Evolutionary conservation across 2,113 vertebrate genomes (phyloP).

Genomic region (Chinchilla lanigera): DNA sequence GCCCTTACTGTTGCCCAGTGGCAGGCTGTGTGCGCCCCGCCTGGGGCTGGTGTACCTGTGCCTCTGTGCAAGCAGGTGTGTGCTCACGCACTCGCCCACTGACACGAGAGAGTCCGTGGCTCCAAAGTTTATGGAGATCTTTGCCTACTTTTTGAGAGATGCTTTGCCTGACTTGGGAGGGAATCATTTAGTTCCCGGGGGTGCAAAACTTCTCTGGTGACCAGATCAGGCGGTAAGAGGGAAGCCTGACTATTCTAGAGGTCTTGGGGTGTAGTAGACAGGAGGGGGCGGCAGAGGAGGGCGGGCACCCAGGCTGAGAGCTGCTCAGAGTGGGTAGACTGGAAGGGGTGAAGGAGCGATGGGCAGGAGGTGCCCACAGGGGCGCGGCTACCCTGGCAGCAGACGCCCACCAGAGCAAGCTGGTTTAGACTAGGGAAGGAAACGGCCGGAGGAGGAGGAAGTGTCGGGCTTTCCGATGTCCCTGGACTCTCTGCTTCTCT

Average conservation of each 20-base stretch:
- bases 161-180: background rate
- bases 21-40: background rate
- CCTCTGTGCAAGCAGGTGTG: conserved; percentile 53
- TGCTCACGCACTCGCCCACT: background rate
- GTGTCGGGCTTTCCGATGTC: background rate
- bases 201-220: conserved; percentile 41
- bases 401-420: accelerated
- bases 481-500: background rate
- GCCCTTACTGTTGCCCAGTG: background rate
- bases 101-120: background rate
- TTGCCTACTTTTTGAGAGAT: background rate
- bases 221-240: background rate
- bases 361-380: accelerated
- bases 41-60: background rate
- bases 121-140: conserved; percentile 64
- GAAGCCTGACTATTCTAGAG: background rate
- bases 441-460: too few species aligned
- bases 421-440: background rate
- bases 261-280: background rate
- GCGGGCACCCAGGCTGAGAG: background rate
- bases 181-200: background rate
- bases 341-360: accelerated
- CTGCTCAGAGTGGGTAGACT: accelerated
- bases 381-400: accelerated
- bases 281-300: background rate